Evolutionary conservation across 2,888 invertebrate genomes (phyloP).

Genomic region (Orthosia incerta): DNA sequence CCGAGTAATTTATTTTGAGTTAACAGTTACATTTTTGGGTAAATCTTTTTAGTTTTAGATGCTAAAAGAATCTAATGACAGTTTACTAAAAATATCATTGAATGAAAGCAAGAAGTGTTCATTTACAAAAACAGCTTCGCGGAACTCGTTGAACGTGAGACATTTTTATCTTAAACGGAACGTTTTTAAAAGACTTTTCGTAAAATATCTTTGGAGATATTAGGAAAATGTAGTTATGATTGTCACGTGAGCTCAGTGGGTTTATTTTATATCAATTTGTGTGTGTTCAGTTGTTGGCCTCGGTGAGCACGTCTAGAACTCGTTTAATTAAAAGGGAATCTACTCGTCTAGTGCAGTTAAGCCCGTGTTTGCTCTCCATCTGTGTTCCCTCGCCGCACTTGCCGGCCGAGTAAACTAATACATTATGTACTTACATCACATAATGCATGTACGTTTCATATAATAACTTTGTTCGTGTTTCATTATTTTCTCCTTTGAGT

Average conservation of each 20-base stretch:
- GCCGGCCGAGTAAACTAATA: constrained; percentile 73
- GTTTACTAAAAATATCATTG: too few relatives aligned
- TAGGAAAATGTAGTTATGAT: constrained; percentile 37
- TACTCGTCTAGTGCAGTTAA: constrained; percentile 82
- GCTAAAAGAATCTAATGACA: constrained; percentile 14
- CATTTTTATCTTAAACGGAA: constrained; percentile 27
- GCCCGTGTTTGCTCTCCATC: constrained; percentile 83
- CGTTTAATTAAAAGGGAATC: constrained; percentile 88
- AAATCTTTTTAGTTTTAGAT: constrained; percentile 24
- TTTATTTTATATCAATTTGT: constrained; percentile 73
- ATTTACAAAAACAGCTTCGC: constrained; percentile 16
- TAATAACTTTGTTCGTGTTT: constrained; percentile 41
- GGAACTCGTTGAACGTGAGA: constrained; percentile 21
- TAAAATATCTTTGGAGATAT: constrained; percentile 24
- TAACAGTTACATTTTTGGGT: constrained; percentile 13
- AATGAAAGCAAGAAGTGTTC: constrained; percentile 30
- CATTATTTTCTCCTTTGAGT: constrained; percentile 31
- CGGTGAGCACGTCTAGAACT: constrained; percentile 77
- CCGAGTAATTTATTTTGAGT: constrained; percentile 35
- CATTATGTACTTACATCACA: constrained; percentile 65
- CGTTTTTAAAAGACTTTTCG: constrained; percentile 20
- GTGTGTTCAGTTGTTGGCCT: constrained; percentile 70
- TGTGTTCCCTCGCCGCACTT: constrained; percentile 71
- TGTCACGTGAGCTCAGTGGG: constrained; percentile 15
- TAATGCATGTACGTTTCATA: constrained; percentile 51